Evolutionary conservation across 2,797 vertebrate genomes (phyloP).

Genomic region (Clarias platycephalus): DNA sequence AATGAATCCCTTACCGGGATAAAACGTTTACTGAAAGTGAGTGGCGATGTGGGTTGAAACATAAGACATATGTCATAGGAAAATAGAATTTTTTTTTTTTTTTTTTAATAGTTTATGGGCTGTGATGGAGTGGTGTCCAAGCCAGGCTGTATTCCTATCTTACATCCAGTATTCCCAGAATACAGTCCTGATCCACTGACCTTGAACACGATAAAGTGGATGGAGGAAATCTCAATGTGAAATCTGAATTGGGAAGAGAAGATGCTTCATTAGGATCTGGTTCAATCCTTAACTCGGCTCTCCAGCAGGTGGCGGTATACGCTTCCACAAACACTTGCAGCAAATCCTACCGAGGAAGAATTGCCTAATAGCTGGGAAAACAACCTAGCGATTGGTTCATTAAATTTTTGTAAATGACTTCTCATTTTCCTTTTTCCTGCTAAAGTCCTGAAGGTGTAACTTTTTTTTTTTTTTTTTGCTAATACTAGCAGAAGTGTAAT

Average conservation of each 20-base stretch:
- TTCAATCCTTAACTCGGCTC: background rate
- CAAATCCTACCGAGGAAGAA: background rate
- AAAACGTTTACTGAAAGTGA: background rate
- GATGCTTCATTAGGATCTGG: background rate
- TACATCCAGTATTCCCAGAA: background rate
- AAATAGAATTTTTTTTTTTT: no score
- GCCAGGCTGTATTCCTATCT: background rate
- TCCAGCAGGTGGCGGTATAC: slow-evolving; percentile 13
- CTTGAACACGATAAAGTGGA: no score
- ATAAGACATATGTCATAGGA: no score
- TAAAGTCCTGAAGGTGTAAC: background rate
- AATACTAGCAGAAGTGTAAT: background rate
- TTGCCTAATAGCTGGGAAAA: background rate
- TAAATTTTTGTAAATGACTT: no score
- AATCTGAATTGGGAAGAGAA: background rate
- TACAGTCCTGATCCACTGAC: background rate
- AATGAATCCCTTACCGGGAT: background rate
- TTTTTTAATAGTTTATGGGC: background rate
- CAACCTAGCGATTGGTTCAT: background rate
- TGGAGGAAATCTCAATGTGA: no score
- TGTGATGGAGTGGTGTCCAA: background rate
- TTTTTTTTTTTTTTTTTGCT: background rate
- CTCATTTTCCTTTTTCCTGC: background rate
- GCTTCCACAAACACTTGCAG: background rate
- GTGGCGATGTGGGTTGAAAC: background rate